These are phyloP conservation scores for Lepus europaeus DNA, from an alignment of 2,113 vertebrate genomes.

Conservation along the genomic window DNA sequence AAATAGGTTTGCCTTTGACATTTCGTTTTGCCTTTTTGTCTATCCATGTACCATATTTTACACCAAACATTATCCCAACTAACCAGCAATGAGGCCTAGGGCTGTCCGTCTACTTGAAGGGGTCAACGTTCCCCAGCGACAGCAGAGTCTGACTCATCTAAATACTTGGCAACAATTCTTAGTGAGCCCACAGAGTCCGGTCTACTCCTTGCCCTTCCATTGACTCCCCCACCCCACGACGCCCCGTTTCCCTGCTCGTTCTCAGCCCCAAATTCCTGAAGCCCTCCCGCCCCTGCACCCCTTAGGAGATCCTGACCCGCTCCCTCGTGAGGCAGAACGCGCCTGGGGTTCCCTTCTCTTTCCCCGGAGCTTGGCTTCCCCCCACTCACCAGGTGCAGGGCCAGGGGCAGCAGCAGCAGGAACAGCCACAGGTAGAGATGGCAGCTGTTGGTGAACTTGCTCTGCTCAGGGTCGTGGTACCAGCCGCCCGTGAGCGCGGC, in stretches of 20 bases:
- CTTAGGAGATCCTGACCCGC: not conserved
- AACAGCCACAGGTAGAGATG: conserved; percentile 98
- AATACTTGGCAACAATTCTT: conserved; percentile 11
- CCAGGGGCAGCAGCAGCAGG: conserved; percentile 94
- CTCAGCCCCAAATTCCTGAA: not conserved
- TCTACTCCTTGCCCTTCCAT: not conserved
- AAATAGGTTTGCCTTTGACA: not conserved
- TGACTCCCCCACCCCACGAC: not conserved
- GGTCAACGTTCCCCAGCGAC: not conserved
- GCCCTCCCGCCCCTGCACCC: not conserved
- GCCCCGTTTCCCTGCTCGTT: not conserved
- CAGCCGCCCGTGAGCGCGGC: conserved; percentile 97
- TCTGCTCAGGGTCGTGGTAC: conserved; percentile 98
- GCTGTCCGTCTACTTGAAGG: not conserved
- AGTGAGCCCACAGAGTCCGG: conserved; percentile 21
- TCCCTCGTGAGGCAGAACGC: not conserved
- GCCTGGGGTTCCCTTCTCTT: accelerated
- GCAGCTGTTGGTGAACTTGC: conserved; percentile 97
- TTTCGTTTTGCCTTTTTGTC: not conserved
- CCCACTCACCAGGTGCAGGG: conserved; percentile 95
- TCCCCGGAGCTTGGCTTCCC: accelerated
- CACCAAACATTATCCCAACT: not conserved
- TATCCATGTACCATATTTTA: not conserved
- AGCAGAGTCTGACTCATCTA: conserved; percentile 68
- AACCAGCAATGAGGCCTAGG: not conserved